Evolutionary conservation across 2,797 vertebrate genomes (phyloP).

Genomic region (Chaunax sp.): DNA sequence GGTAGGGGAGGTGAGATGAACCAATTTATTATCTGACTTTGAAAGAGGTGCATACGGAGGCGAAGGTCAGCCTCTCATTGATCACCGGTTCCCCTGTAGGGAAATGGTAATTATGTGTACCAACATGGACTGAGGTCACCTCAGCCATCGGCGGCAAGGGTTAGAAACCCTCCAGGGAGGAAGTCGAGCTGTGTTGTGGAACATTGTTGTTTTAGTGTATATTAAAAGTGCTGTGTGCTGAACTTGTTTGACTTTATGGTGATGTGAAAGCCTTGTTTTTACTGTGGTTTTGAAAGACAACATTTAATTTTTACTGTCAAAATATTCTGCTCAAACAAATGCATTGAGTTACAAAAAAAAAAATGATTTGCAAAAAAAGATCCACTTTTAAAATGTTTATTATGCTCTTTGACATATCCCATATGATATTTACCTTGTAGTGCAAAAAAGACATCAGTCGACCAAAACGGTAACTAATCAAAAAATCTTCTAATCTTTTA

Average conservation of each 20-base stretch:
- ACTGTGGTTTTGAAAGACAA: neutral
- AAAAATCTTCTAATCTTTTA: neutral
- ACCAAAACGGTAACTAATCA: no score
- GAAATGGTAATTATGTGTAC: conserved; percentile 71
- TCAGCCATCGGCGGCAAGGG: conserved; percentile 35
- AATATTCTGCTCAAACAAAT: neutral
- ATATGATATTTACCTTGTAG: no score
- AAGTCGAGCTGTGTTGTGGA: neutral
- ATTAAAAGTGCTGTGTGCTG: conserved; percentile 11
- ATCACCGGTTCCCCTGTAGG: conserved; percentile 61
- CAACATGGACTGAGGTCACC: conserved; percentile 60
- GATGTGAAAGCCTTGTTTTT: neutral
- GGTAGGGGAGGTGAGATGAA: conserved; percentile 65
- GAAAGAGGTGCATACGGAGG: conserved; percentile 52
- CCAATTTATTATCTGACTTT: conserved; percentile 77
- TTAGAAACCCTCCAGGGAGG: conserved; percentile 24
- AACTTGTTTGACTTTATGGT: conserved; percentile 9
- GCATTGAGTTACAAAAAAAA: neutral
- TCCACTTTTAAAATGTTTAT: no score
- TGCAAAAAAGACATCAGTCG: no score
- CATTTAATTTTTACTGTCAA: neutral
- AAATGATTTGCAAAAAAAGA: neutral
- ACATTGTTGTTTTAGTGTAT: conserved; percentile 12
- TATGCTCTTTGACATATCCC: no score
- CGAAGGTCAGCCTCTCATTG: conserved; percentile 77